These are phyloP conservation scores for Rhyacophila evoluta DNA, from an alignment of 2,888 invertebrate species.

Conservation along the genomic window DNA sequence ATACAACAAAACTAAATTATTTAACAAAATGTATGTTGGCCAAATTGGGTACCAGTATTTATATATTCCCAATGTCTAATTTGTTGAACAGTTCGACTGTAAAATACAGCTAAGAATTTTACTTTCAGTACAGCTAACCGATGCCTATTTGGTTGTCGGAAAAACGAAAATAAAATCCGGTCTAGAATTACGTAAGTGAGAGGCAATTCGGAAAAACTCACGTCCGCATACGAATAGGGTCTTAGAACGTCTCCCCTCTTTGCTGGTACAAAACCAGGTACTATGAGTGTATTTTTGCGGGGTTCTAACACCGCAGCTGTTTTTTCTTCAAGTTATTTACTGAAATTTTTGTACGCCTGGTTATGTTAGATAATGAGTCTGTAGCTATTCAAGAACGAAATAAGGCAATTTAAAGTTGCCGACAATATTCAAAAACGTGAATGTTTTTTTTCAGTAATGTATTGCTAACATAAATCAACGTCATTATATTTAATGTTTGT, in stretches of 20 bases:
- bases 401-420: too few species aligned
- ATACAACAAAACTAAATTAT: too few species aligned
- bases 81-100: background rate
- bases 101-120: background rate
- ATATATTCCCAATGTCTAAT: background rate
- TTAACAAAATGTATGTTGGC: too few species aligned
- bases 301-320: background rate
- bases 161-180: slow-evolving; percentile 9
- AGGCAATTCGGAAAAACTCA: slow-evolving; percentile 1
- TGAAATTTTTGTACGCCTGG: background rate
- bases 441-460: too few species aligned
- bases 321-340: background rate
- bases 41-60: background rate
- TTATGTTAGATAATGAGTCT: background rate
- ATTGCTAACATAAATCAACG: too few species aligned
- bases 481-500: too few species aligned
- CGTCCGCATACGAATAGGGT: background rate
- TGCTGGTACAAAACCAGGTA: background rate
- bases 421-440: too few species aligned
- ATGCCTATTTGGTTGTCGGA: background rate
- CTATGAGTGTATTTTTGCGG: background rate
- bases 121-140: background rate
- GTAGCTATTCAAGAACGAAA: too few species aligned
- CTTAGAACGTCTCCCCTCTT: background rate
- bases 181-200: background rate